Base-by-base conservation (phyloP, 2,888 invertebrate species). In the Lasioglossum malachurum region DNA sequence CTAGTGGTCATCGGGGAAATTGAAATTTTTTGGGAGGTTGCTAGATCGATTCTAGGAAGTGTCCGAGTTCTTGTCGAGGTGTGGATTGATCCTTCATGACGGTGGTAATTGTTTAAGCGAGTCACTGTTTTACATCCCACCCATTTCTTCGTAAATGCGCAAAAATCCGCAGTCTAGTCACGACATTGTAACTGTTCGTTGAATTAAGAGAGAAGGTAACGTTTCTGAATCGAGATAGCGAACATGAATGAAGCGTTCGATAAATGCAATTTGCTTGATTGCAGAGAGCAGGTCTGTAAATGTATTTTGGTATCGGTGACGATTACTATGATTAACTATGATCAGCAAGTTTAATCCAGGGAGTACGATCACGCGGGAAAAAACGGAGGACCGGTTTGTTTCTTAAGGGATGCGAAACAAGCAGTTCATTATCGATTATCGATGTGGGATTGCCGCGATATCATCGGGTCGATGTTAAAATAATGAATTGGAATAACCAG, bases 401-500 rank as follows among this genome's bases (percentile, higher is more conserved):
- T 35, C 64, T 67, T 67, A 31, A 64, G 53, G 69, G 75, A 44
- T 57, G 53, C 49, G 27, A 23, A 57, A 78, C 41, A 49, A 74
- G 57, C 77, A 74, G 53, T 72, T 75, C 83, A 71, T 86, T 83
- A 88, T 88, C 87, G 93, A 94, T 93, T 91, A 91, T 87, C 41
- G 84, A 75, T 8, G n/a, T 76, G 71, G 85, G 86, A 89, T 88
- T 78, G 89, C 82, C 83, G 88, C 84, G 90, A 90, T 92, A 89
- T 90, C 90, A 92, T 91, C 91, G 91, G 89, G 88, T 87, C 89
- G 92, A 91, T 92, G 86, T 91, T 92, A 90, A 91, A 89, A 93
- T 92, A 93, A 92, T 90, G 91, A 93, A 92, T 92, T 89, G 92
- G 91, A 93, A 92, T 92, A 92, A 92, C 91, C 91, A 85, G 87